phyloP scores from a whole-genome alignment of 1,140 invertebrate species.

The Theocolax elegans region DNA sequence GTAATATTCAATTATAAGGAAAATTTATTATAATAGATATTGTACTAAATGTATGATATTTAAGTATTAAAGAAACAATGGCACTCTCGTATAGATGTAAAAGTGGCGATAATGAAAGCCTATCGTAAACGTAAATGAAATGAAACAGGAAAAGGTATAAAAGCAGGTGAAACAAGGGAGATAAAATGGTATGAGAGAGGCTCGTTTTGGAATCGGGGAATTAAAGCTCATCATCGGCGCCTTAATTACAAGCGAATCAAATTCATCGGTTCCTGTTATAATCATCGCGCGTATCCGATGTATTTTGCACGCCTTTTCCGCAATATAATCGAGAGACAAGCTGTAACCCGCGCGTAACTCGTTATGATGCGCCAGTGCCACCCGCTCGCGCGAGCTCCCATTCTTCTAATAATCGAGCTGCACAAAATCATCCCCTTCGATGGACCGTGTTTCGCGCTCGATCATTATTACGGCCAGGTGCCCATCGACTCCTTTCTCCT shows the following conservation, averaged over 20 bases:
- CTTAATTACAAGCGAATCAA: constrained; percentile 40
- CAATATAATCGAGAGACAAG: constrained; percentile 1
- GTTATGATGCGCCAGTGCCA: not conserved
- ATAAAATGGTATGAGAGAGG: not conserved
- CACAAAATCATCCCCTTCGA: constrained; percentile 8
- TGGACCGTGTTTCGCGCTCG: constrained; percentile 8
- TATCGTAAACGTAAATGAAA: constrained; percentile 42
- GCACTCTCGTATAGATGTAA: not conserved
- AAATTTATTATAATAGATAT: too few relatives aligned
- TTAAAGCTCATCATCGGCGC: constrained; percentile 41
- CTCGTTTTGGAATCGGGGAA: constrained; percentile 6
- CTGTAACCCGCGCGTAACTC: not conserved
- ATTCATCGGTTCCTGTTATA: constrained; percentile 19
- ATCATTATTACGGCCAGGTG: constrained; percentile 25
- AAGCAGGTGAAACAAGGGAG: not conserved
- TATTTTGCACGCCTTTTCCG: constrained; percentile 27
- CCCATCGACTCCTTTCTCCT: not conserved
- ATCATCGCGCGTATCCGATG: constrained; percentile 14
- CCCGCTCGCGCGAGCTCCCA: not conserved
- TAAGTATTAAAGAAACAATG: not conserved
- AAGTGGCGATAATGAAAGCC: constrained; percentile 13
- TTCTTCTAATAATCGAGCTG: constrained; percentile 20
- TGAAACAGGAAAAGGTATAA: too few relatives aligned
- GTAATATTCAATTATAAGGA: too few relatives aligned
- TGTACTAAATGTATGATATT: too few relatives aligned